Evolutionary conservation across 1,140 invertebrate species (phyloP).

Genomic region (Samia ricini): DNA sequence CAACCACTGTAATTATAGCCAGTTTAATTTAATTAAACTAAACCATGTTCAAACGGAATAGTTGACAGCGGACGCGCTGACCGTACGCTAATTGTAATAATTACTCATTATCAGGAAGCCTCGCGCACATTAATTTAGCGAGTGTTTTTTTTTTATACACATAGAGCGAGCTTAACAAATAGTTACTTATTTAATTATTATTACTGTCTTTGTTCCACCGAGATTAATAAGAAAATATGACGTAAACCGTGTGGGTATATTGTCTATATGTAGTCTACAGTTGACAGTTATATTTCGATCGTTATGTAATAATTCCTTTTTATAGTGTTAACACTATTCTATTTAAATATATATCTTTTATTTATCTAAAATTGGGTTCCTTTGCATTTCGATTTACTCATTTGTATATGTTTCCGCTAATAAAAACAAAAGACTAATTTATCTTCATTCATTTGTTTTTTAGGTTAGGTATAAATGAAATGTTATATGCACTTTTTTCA

Average conservation of each 20-base stretch:
- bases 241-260: constrained; percentile 44
- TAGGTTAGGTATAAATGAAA: too few relatives aligned
- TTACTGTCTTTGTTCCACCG: constrained; percentile 59
- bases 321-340: too few relatives aligned
- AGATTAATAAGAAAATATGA: constrained; percentile 60
- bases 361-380: too few relatives aligned
- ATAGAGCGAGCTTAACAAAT: constrained; percentile 59
- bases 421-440: too few relatives aligned
- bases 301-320: constrained; percentile 44
- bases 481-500: too few relatives aligned
- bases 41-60: constrained; percentile 3
- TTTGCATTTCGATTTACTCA: too few relatives aligned
- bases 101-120: constrained; percentile 71
- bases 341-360: too few relatives aligned
- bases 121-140: constrained; percentile 59
- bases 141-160: constrained; percentile 66
- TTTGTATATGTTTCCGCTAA: too few relatives aligned
- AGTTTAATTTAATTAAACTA: constrained; percentile 38
- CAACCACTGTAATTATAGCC: constrained; percentile 10
- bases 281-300: constrained; percentile 47
- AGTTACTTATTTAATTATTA: constrained; percentile 68
- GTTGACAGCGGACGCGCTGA: constrained; percentile 36
- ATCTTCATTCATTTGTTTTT: too few relatives aligned
- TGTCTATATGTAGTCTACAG: constrained; percentile 14
- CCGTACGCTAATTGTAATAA: constrained; percentile 69